A percentile compares a stretch with the other conserved stretches of the same genome.
Evolutionary conservation across 2,113 vertebrate species (phyloP).

Genomic region (Rhineura floridana): DNA sequence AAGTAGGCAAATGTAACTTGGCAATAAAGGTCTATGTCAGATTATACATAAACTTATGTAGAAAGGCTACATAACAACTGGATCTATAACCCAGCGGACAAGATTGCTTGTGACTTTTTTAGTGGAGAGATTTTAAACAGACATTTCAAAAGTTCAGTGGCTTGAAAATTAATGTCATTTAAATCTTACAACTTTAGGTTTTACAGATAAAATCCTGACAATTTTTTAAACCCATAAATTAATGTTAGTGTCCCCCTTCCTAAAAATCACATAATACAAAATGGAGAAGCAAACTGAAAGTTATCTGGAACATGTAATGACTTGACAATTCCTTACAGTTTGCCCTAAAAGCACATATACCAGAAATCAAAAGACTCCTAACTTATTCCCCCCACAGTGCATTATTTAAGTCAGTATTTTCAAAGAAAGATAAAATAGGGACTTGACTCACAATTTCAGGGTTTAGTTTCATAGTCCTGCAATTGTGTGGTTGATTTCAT

Average conservation of each 20-base stretch:
- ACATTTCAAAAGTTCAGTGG: neutral
- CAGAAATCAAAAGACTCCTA: neutral
- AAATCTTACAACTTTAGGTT: neutral
- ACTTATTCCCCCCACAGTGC: neutral
- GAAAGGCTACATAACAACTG: neutral
- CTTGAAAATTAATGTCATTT: neutral
- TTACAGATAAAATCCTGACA: neutral
- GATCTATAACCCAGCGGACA: neutral
- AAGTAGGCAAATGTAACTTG: neutral
- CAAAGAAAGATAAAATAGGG: neutral
- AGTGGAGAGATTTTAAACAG: neutral
- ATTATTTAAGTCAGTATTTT: neutral
- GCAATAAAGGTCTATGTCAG: no score
- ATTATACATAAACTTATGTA: neutral
- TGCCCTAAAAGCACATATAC: neutral
- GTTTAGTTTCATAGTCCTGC: neutral
- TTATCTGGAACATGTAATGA: neutral
- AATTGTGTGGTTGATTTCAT: neutral
- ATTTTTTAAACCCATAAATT: neutral
- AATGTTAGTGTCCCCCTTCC: neutral
- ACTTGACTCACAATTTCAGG: neutral
- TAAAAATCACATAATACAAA: neutral
- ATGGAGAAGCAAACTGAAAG: neutral
- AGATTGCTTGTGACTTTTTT: neutral
- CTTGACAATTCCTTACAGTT: neutral